Base-by-base conservation (phyloP, 1,140 invertebrate genomes). In the Drosophila miranda region DNA sequence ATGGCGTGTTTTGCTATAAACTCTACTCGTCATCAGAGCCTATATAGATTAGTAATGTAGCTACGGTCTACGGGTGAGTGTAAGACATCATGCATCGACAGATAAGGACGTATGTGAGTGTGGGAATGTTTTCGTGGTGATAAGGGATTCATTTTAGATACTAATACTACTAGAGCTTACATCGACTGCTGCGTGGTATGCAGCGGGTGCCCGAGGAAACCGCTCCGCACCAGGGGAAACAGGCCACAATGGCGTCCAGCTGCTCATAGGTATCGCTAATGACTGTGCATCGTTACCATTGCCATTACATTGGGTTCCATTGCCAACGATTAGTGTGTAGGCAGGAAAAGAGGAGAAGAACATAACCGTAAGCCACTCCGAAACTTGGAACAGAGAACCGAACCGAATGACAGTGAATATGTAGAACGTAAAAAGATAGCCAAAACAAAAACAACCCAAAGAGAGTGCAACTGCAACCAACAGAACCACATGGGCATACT, bases 181-280 rank as follows among this genome's bases (percentile, higher is more conserved):
- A 91, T 91, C 90, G 90, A 89, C 89, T 90, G 74, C 89, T 91
- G 87, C 89, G 89, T 13, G 90, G 90, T 58, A 91, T 91, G 58
- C 90, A 91, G 62, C 82, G 82, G 50, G 75, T 90, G 78, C 78
- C 90, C 42, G 89, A 90, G 60, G 89, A 89, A 68, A 91, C 91
- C 38, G 83, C 84, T 46, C 94, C 93, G 90, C 94, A 94, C 94
- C 94, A 95, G 50, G 94, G 94, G 90, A 95, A 95, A 90, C 94
- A 95, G 78, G 94, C 93, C 59, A 94, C 93, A 89, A 95, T 92
- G 59, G 93, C 93, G 90, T 95, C 94, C 91, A 94, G 92, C 87
- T 94, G 93, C 83, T 95, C 94, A 90, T 94, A 94, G 74, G 93
- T 94, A 89, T 94, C 94, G 71, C 90, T 91, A 58, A 91, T 91